Percentiles rank a stretch among this genome's conserved stretches.
phyloP scores from a whole-genome alignment of 2,113 vertebrate genomes.

The Cariama cristata region DNA sequence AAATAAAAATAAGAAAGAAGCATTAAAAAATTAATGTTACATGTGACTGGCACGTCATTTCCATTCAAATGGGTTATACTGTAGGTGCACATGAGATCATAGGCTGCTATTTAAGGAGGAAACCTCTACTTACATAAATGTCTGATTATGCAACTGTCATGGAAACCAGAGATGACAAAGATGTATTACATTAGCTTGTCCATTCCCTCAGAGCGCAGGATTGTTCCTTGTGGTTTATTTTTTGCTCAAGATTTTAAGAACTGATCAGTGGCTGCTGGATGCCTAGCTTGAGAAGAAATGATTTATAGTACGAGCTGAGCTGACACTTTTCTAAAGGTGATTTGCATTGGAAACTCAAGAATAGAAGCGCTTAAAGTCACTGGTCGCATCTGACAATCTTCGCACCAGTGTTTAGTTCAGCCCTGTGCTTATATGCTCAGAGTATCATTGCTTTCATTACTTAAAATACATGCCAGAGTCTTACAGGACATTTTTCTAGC shows the following conservation, averaged over 20 bases:
- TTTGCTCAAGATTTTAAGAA: neutral
- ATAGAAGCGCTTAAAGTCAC: neutral
- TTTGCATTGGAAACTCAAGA: neutral
- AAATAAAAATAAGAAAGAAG: conserved; percentile 1
- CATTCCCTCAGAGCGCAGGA: neutral
- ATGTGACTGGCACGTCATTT: conserved; percentile 9
- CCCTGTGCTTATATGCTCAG: neutral
- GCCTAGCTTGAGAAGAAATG: neutral
- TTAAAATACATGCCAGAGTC: neutral
- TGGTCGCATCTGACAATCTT: accelerated
- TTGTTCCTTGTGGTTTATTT: conserved; percentile 28
- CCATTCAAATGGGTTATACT: conserved; percentile 36
- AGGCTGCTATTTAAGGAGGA: conserved; percentile 65
- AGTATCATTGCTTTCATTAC: neutral
- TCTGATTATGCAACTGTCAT: conserved; percentile 70
- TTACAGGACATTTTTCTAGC: neutral
- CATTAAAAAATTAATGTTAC: conserved; percentile 22
- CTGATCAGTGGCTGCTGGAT: neutral
- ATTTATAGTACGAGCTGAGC: conserved; percentile 12
- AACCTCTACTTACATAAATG: conserved; percentile 67
- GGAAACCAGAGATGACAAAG: conserved; percentile 64
- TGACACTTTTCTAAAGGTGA: neutral
- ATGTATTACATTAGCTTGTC: conserved; percentile 39
- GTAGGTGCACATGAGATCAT: conserved; percentile 61
- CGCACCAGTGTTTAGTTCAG: neutral